Conservation (phyloP, 2,113 vertebrate genomes). For the Neodontobutis hainanensis region DNA sequence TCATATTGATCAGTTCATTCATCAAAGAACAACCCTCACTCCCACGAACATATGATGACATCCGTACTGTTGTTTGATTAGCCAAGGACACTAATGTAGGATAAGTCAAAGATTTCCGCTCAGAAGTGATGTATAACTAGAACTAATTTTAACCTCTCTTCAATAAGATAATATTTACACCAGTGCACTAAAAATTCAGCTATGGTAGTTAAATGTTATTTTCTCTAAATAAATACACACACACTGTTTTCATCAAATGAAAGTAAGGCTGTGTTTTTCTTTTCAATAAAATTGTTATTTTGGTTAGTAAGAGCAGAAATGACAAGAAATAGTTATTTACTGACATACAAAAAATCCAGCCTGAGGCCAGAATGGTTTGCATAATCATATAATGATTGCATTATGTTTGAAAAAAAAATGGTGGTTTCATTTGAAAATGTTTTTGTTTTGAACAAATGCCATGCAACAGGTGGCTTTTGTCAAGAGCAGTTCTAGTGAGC, state of each 20-base stretch:
- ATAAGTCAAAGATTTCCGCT: not conserved
- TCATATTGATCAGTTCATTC: conserved; percentile 51
- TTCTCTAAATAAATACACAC: not conserved
- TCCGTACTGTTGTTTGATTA: conserved; percentile 7
- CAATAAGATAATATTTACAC: too few relatives aligned
- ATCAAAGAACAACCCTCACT: conserved; percentile 32
- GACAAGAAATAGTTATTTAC: not conserved
- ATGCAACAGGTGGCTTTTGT: conserved; percentile 7
- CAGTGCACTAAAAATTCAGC: too few relatives aligned
- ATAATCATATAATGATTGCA: conserved; percentile 3
- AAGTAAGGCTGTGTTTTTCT: not conserved
- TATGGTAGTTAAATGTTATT: too few relatives aligned
- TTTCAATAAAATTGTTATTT: not conserved
- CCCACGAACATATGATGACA: not conserved
- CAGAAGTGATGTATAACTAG: not conserved
- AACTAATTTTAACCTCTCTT: not conserved
- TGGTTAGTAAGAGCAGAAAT: not conserved
- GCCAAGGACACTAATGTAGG: conserved; percentile 14
- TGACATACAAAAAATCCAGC: too few relatives aligned
- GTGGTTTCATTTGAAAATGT: not conserved
- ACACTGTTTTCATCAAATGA: not conserved
- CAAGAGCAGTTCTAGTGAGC: not conserved
- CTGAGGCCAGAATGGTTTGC: conserved; percentile 1
- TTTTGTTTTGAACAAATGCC: not conserved
- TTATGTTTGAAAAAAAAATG: not conserved